Conservation (phyloP, 2,113 vertebrate genomes). For the Labeo rohita region DNA sequence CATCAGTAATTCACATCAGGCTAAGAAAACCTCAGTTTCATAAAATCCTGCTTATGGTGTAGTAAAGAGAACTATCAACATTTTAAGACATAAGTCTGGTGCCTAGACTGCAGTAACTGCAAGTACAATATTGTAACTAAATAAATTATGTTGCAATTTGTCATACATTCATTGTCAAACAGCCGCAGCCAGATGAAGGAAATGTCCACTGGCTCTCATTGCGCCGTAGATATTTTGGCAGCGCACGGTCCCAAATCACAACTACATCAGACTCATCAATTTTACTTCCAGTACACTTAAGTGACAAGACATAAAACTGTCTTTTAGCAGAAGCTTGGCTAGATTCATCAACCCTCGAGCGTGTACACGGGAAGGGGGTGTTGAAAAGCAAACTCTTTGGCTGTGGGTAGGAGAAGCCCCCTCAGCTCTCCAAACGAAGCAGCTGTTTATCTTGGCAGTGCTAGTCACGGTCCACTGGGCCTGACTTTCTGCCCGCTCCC, state of each 20-base stretch:
- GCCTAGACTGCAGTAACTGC: not conserved
- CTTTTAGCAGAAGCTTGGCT: slow-evolving; percentile 43
- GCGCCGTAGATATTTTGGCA: slow-evolving; percentile 40
- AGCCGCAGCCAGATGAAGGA: slow-evolving; percentile 33
- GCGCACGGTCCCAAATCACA: not conserved
- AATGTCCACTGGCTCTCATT: slow-evolving; percentile 31
- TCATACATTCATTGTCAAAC: slow-evolving; percentile 26
- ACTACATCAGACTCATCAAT: slow-evolving; percentile 51
- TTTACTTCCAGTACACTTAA: slow-evolving; percentile 29
- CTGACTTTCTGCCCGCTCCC: slow-evolving; percentile 70
- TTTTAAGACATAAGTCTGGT: not conserved
- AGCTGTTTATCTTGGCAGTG: slow-evolving; percentile 75
- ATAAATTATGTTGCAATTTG: not conserved
- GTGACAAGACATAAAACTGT: slow-evolving; percentile 52
- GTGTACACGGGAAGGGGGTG: slow-evolving; percentile 30
- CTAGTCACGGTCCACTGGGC: slow-evolving; percentile 54
- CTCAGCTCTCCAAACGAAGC: slow-evolving; percentile 57
- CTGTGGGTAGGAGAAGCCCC: slow-evolving; percentile 53
- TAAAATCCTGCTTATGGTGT: not conserved
- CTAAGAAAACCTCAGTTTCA: not conserved
- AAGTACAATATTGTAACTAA: slow-evolving; percentile 7
- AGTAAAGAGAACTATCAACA: not conserved
- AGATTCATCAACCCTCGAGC: slow-evolving; percentile 44
- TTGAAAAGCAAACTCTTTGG: slow-evolving; percentile 60
- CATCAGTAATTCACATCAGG: not conserved